Conservation (phyloP, 2,888 invertebrate genomes). For the Allolobophora icterica region DNA sequence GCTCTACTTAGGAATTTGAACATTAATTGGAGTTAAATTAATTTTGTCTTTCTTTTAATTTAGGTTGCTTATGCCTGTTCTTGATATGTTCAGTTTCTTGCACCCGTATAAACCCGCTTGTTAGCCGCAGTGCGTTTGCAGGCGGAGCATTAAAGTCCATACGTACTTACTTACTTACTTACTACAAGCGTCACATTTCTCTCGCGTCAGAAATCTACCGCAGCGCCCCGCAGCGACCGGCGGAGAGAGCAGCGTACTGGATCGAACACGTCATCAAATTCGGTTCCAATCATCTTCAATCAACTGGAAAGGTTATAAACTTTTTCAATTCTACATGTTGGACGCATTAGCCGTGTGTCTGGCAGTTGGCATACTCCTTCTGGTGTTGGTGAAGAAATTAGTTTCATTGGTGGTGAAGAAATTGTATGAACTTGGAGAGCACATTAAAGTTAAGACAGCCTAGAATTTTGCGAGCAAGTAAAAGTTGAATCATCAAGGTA, state of each 20-base stretch:
- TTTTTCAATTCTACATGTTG: constrained; percentile 24
- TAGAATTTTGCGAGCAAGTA: no score
- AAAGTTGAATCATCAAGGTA: no score
- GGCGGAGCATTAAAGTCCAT: no score
- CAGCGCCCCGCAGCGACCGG: neutral
- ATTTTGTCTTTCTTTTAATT: no score
- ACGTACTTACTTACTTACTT: no score
- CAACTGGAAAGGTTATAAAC: constrained; percentile 24
- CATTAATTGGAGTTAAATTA: no score
- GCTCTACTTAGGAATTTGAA: no score
- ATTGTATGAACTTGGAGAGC: neutral
- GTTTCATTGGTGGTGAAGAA: neutral
- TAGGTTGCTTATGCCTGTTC: no score
- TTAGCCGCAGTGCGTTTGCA: no score
- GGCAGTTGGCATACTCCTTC: neutral
- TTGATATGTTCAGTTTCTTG: no score
- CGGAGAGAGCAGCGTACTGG: constrained; percentile 37
- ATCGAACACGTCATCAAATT: constrained; percentile 38
- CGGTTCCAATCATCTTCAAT: constrained; percentile 32
- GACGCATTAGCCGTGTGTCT: neutral
- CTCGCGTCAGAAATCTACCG: constrained; percentile 36
- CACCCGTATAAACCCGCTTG: no score
- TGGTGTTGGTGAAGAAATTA: neutral
- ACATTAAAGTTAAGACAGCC: neutral
- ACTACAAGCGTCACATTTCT: constrained; percentile 11